phyloP scores from a whole-genome alignment of 2,113 vertebrate species.

The Platanista minor region DNA sequence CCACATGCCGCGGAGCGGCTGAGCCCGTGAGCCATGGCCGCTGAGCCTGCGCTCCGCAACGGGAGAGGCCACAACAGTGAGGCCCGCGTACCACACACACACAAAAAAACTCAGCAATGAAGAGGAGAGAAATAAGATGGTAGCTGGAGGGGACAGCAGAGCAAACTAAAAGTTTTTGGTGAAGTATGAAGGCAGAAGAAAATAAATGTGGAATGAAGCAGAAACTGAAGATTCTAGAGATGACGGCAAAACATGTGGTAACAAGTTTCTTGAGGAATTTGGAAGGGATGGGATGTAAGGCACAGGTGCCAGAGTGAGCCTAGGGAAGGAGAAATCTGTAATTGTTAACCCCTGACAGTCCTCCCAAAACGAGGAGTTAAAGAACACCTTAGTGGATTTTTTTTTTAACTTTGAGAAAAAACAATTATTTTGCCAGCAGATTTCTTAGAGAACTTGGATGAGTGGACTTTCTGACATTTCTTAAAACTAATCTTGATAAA shows the following conservation, averaged over 20 bases:
- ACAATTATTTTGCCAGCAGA: neutral
- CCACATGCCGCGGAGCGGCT: too few species aligned
- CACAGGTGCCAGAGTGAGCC: neutral
- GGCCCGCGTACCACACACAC: too few species aligned
- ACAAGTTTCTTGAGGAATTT: slow-evolving; percentile 53
- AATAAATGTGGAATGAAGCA: neutral
- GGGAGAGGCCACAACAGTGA: too few species aligned
- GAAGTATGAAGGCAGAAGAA: slow-evolving; percentile 38
- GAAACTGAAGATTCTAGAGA: slow-evolving; percentile 22
- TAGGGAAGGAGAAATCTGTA: neutral
- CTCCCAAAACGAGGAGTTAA: neutral
- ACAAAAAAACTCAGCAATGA: neutral
- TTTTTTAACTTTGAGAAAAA: neutral
- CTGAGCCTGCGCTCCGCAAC: too few species aligned
- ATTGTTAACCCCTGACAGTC: slow-evolving; percentile 5
- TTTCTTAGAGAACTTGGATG: slow-evolving; percentile 7
- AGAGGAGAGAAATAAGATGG: neutral
- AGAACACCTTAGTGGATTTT: neutral
- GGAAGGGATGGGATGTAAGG: neutral
- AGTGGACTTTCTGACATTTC: slow-evolving; percentile 13
- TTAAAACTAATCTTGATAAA: neutral
- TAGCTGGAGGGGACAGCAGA: slow-evolving; percentile 15
- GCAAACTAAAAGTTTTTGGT: neutral
- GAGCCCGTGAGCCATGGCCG: too few species aligned
- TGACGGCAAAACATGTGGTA: slow-evolving; percentile 13